Evolutionary conservation across 2,888 invertebrate genomes (phyloP).

Genomic region (Stenoptilia bipunctidactyla): DNA sequence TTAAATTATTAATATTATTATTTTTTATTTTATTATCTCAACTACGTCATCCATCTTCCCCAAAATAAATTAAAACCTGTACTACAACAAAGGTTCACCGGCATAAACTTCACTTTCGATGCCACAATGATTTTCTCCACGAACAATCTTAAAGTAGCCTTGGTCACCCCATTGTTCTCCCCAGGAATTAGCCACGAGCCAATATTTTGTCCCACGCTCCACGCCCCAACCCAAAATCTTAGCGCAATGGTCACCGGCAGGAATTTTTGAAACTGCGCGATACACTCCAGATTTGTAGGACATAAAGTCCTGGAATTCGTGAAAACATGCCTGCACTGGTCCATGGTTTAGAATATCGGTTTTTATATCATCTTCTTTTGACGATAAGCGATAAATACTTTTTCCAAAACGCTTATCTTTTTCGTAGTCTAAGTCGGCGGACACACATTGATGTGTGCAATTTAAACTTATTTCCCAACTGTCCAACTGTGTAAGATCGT

Average conservation of each 20-base stretch:
- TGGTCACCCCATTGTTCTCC: slow-evolving; percentile 86
- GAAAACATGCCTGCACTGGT: slow-evolving; percentile 84
- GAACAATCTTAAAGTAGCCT: slow-evolving; percentile 79
- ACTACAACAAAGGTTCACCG: no score
- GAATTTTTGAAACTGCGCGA: slow-evolving; percentile 73
- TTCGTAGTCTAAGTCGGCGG: slow-evolving; percentile 79
- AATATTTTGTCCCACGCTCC: slow-evolving; percentile 77
- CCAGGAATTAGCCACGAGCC: slow-evolving; percentile 89
- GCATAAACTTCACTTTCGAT: no score
- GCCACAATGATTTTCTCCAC: no score
- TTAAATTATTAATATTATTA: no score
- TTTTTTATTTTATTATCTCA: no score
- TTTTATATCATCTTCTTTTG: slow-evolving; percentile 72
- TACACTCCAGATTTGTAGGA: slow-evolving; percentile 77
- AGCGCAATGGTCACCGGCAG: slow-evolving; percentile 81
- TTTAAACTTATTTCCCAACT: no score
- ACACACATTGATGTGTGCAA: slow-evolving; percentile 82
- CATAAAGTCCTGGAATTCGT: slow-evolving; percentile 81
- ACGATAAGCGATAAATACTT: slow-evolving; percentile 61
- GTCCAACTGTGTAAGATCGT: no score
- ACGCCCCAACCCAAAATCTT: slow-evolving; percentile 85
- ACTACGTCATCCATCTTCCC: no score
- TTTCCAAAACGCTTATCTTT: slow-evolving; percentile 78
- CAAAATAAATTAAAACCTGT: no score
- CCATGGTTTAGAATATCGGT: slow-evolving; percentile 81